Conservation (phyloP, 37 sponge, comb jelly and placozoan genomes). For the Crambe crambe region DNA sequence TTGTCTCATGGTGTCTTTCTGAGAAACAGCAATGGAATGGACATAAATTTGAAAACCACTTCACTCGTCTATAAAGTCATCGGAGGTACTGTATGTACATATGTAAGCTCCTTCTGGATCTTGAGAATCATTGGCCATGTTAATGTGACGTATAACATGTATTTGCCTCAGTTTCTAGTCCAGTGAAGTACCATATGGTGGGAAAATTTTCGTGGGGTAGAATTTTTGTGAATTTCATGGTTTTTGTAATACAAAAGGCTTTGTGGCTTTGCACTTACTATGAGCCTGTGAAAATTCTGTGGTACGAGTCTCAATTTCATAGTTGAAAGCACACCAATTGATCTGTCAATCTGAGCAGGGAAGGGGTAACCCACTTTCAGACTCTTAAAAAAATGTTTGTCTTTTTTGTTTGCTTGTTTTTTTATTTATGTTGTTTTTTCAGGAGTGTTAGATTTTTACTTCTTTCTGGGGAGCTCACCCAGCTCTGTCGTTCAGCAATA, state of each 20-base stretch:
- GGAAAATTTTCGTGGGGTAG: too few species aligned
- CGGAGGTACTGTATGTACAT: constrained; percentile 60
- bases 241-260: too few species aligned
- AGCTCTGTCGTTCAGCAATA: constrained; percentile 85
- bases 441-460: constrained; percentile 88
- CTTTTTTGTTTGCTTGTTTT: too few species aligned
- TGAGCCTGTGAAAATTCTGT: too few species aligned
- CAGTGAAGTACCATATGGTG: too few species aligned
- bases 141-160: background rate
- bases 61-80: constrained; percentile 50
- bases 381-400: too few species aligned
- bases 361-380: too few species aligned
- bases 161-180: background rate
- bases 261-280: too few species aligned
- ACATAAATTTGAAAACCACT: background rate
- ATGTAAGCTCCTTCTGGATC: background rate
- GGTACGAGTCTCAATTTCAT: too few species aligned
- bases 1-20: constrained; percentile 83
- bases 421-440: background rate
- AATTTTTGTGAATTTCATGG: too few species aligned
- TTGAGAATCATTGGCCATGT: background rate
- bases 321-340: too few species aligned
- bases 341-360: too few species aligned
- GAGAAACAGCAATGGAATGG: constrained; percentile 94
- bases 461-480: constrained; percentile 82